A percentile compares a stretch with the other conserved stretches of the same genome.
Evolutionary conservation across 92 coral and sea anemone species (phyloP).

Genomic region (Bergia puertoricense): DNA sequence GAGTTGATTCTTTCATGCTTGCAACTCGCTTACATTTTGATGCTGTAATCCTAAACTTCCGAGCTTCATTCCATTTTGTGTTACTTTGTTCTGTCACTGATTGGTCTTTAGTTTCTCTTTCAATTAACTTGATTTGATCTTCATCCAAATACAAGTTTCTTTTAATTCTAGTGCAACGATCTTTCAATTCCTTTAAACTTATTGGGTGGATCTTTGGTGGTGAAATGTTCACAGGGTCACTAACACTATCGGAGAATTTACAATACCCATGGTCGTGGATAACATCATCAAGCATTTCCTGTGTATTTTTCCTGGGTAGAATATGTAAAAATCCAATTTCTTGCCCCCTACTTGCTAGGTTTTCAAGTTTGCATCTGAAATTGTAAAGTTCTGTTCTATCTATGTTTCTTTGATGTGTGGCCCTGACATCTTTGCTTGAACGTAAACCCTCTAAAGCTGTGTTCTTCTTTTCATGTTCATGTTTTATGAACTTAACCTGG

Average conservation of each 20-base stretch:
- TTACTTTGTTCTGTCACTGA: too few species aligned
- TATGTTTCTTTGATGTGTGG: conserved; percentile 49
- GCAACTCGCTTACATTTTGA: too few species aligned
- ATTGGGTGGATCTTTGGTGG: conserved; percentile 58
- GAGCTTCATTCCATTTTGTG: too few species aligned
- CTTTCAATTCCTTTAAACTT: too few species aligned
- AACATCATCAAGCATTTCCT: conserved; percentile 42
- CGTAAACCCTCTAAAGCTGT: conserved; percentile 44
- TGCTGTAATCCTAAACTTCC: too few species aligned
- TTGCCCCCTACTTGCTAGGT: conserved; percentile 51
- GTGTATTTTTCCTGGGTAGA: conserved; percentile 47
- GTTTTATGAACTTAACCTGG: conserved; percentile 54
- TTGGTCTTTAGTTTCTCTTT: too few species aligned
- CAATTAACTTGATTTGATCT: too few species aligned
- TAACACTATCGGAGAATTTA: conserved; percentile 31
- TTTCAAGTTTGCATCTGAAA: conserved; percentile 54
- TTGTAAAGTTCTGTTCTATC: conserved; percentile 52
- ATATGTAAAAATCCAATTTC: conserved; percentile 51
- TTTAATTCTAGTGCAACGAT: too few species aligned
- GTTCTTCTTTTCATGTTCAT: conserved; percentile 53
- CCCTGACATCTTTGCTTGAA: conserved; percentile 51
- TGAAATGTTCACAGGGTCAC: conserved; percentile 48
- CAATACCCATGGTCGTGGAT: conserved; percentile 44
- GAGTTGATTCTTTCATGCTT: too few species aligned
- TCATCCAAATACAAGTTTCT: too few species aligned